Evolutionary conservation across 2,888 invertebrate species (phyloP), one percentile per base, ranked within the genome.

Genomic region (Euzophera pinguis): DNA sequence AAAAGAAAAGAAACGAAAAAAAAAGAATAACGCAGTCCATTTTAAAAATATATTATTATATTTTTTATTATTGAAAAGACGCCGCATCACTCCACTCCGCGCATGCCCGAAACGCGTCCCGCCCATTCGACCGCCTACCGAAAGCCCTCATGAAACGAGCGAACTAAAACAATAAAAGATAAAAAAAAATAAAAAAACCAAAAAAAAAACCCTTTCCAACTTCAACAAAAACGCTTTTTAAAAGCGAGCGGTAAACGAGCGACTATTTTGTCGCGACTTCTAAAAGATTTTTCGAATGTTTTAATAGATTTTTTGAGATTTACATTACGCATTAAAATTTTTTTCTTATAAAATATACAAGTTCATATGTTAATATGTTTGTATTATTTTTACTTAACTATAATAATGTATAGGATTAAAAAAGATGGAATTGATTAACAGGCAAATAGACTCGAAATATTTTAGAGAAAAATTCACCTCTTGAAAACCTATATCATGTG

Each of bases 71-170:
- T 48, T 50, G 50, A 53, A 59, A 57, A 32, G 32, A 39, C 47
- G 13, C 22, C 43, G 43, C 43, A 43, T 43, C 43, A 43, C 43
- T 43, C 43, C 43, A 43, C 43, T 43, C 43, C 12, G 43, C 47
- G 47, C 47, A 48, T 22, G 62, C 69, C 65, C 63, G 67, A 61
- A 66, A 57, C 53, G 65, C 64, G 68, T 67, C 63, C 80, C 89
- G 87, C 88, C 89, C 77, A 67, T 66, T 65, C 61, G 56, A 73
- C 80, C 89, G 88, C 89, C 89, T 87, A 86, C 88, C 86, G 88
- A 88, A 89, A 81, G 67, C 80, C 70, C 64, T 70, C 73, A 79
- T 81, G 79, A 79, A 81, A 78, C 65, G 73, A 65, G 43, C 69
- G 68, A 69, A 67, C 63, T 67, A 80, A 85, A 88, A 85, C 82